A percentile compares a stretch with the other conserved stretches of the same genome.
phyloP scores from a whole-genome alignment of 2,113 vertebrate species.

The Cyanoderma ruficeps region DNA sequence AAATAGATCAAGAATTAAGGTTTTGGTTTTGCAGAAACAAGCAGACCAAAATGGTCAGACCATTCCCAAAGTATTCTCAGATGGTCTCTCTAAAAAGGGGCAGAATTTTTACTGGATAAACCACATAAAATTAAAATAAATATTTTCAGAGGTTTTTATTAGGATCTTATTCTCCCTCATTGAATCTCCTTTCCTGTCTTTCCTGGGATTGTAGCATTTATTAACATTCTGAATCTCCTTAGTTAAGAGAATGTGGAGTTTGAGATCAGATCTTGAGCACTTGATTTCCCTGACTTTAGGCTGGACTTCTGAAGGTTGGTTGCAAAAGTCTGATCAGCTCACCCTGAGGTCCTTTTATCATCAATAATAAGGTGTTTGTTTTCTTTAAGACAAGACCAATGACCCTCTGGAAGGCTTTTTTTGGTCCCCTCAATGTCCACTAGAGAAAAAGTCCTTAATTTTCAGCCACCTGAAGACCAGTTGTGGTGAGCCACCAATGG shows the following conservation, averaged over 20 bases:
- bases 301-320: not conserved
- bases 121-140: not conserved
- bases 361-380: not conserved
- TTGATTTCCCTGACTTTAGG: not conserved
- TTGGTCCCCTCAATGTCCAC: not conserved
- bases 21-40: not conserved
- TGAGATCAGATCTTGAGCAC: not conserved
- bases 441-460: not conserved
- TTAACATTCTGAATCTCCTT: not conserved
- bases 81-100: not conserved
- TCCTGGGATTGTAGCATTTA: not conserved
- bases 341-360: not conserved
- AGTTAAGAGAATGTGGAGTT: not conserved
- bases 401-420: not conserved
- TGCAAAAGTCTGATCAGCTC: not conserved
- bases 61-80: not conserved
- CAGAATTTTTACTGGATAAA: not conserved
- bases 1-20: not conserved
- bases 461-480: not conserved
- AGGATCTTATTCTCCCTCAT: not conserved
- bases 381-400: not conserved
- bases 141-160: not conserved
- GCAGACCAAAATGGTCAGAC: not conserved
- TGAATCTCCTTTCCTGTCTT: not conserved
- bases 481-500: not conserved